Conservation (phyloP, 2,797 vertebrate species). For the Dryobates pubescens region DNA sequence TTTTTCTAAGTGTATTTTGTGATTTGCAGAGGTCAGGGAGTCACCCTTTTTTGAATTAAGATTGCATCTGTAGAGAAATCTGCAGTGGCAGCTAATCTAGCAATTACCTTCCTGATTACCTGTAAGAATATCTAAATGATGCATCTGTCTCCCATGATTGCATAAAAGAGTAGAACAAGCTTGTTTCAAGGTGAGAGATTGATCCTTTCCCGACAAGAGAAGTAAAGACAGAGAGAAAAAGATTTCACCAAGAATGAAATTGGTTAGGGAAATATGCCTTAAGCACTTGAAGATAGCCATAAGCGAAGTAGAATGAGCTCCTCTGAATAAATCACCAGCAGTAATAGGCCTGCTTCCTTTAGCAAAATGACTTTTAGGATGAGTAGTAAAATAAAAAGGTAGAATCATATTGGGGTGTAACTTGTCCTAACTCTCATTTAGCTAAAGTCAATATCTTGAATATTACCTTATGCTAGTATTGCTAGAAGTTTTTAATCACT, state of each 20-base stretch:
- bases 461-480: background rate
- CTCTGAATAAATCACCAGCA: constrained; percentile 46
- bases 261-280: constrained; percentile 25
- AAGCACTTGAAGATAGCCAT: background rate
- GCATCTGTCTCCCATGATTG: background rate
- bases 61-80: constrained; percentile 5
- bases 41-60: constrained; percentile 13
- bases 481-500: constrained; percentile 38
- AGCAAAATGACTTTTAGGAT: background rate
- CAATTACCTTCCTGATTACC: constrained; percentile 41
- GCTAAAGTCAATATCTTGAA: constrained; percentile 14
- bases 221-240: background rate
- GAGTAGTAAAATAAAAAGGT: constrained; percentile 12
- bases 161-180: constrained; percentile 11
- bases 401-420: background rate
- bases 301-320: constrained; percentile 4
- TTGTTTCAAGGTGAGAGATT: constrained; percentile 46
- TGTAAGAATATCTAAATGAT: constrained; percentile 22
- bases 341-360: background rate
- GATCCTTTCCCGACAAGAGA: constrained; percentile 14
- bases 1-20: constrained; percentile 10
- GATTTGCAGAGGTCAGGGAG: background rate
- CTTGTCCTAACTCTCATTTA: background rate
- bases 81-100: background rate
- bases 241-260: background rate